Conservation (phyloP, 1,140 invertebrate species). For the Camponotus pennsylvanicus region DNA sequence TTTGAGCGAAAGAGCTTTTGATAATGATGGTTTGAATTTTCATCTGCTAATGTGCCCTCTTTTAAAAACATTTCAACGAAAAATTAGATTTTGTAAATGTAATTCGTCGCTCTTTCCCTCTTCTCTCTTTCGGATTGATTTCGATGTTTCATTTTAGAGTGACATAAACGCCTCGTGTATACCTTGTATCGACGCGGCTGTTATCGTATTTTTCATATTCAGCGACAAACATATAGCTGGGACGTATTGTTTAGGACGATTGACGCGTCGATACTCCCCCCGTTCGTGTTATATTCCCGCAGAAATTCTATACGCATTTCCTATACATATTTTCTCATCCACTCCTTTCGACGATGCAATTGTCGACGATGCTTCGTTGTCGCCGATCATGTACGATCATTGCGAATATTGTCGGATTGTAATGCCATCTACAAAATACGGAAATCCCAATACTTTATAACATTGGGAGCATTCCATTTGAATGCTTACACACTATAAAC, state of each 20-base stretch:
- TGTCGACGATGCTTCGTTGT: too few species aligned
- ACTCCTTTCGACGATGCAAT: conserved; percentile 3
- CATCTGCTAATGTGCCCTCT: not conserved
- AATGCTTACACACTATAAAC: too few species aligned
- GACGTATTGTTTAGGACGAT: conserved; percentile 52
- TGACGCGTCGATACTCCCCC: conserved; percentile 33
- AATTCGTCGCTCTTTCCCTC: not conserved
- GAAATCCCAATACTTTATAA: conserved; percentile 10
- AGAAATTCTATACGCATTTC: not conserved
- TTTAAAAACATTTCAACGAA: conserved; percentile 1
- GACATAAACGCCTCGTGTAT: conserved; percentile 55
- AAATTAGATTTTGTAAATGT: conserved; percentile 13
- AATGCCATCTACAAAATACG: not conserved
- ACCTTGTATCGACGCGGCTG: conserved; percentile 32
- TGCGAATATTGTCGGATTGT: not conserved
- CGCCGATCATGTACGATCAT: not conserved
- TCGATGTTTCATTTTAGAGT: conserved; percentile 33
- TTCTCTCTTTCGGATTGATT: conserved; percentile 47
- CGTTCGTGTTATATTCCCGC: not conserved
- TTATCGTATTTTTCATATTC: conserved; percentile 63
- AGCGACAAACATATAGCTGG: conserved; percentile 34
- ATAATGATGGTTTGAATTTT: not conserved
- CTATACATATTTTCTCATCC: not conserved
- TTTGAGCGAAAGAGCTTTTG: not conserved
- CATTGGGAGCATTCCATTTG: too few species aligned